Conservation (phyloP, 2,888 invertebrate genomes). For the Tromatobia lineatoria region DNA sequence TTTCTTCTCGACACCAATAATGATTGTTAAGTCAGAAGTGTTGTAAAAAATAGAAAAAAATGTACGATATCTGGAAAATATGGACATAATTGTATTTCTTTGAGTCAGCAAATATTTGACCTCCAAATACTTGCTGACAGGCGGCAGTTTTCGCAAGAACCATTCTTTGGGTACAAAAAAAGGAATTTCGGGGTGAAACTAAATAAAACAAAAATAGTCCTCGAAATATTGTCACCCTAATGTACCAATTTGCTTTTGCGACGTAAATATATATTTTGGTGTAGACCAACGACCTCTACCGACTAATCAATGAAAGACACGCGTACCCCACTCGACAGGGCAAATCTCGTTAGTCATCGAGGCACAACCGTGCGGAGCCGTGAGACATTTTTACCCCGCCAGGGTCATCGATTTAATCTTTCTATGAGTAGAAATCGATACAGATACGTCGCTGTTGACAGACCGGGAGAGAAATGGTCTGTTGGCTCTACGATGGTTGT, state of each 20-base stretch:
- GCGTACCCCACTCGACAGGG: neutral
- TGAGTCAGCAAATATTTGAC: too few relatives aligned
- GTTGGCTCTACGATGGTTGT: neutral
- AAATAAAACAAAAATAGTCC: too few relatives aligned
- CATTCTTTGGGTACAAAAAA: too few relatives aligned
- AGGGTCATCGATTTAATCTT: constrained; percentile 42
- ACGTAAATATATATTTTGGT: neutral
- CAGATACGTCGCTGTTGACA: constrained; percentile 20
- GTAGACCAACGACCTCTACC: neutral
- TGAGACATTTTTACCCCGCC: constrained; percentile 13
- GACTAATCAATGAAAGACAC: constrained; percentile 57
- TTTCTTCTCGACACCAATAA: too few relatives aligned
- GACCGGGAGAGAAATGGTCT: neutral
- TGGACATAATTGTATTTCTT: too few relatives aligned
- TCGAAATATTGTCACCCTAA: too few relatives aligned
- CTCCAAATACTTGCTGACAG: too few relatives aligned
- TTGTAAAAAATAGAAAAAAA: too few relatives aligned
- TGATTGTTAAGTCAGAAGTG: too few relatives aligned
- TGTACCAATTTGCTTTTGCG: neutral
- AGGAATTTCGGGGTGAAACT: too few relatives aligned
- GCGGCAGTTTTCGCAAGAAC: too few relatives aligned
- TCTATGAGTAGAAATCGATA: constrained; percentile 25
- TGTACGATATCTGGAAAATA: too few relatives aligned
- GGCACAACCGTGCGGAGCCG: neutral
- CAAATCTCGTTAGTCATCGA: constrained; percentile 56